Evolutionary conservation across 2,888 invertebrate genomes (phyloP).

Genomic region (Oligia strigilis): DNA sequence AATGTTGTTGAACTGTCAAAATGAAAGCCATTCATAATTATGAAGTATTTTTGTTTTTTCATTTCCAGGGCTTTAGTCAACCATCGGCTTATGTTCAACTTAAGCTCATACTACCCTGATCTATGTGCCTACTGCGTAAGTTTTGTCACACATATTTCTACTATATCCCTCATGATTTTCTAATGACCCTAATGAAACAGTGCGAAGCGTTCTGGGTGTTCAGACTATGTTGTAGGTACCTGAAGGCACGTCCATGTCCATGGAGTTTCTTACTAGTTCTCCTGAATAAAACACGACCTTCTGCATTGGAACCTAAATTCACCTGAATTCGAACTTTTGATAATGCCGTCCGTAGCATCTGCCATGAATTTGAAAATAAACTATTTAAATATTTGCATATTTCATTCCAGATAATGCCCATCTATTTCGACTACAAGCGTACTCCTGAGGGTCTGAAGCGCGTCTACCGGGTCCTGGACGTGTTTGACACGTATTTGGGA

Average conservation of each 20-base stretch:
- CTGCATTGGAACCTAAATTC: no score
- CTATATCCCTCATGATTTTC: background rate
- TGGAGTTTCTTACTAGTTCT: no score
- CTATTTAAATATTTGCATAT: background rate
- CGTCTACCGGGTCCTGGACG: conserved; percentile 91
- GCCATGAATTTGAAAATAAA: no score
- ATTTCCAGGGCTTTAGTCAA: conserved; percentile 92
- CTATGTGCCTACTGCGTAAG: conserved; percentile 92
- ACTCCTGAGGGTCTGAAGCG: conserved; percentile 93
- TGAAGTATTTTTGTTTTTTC: background rate
- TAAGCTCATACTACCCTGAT: conserved; percentile 93
- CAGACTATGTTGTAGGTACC: no score
- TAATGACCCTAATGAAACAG: background rate
- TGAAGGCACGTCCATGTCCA: no score
- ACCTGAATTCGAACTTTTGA: no score
- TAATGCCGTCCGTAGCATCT: no score
- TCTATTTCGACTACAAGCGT: conserved; percentile 94
- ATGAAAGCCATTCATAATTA: no score
- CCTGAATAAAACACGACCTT: no score
- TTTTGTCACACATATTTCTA: conserved; percentile 30
- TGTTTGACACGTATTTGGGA: conserved; percentile 92
- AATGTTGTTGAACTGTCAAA: no score
- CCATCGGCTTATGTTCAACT: conserved; percentile 94
- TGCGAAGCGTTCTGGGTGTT: background rate
- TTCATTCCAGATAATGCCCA: conserved; percentile 92